Conservation (phyloP, 2,888 invertebrate genomes). For the Cremastinae sp. region DNA sequence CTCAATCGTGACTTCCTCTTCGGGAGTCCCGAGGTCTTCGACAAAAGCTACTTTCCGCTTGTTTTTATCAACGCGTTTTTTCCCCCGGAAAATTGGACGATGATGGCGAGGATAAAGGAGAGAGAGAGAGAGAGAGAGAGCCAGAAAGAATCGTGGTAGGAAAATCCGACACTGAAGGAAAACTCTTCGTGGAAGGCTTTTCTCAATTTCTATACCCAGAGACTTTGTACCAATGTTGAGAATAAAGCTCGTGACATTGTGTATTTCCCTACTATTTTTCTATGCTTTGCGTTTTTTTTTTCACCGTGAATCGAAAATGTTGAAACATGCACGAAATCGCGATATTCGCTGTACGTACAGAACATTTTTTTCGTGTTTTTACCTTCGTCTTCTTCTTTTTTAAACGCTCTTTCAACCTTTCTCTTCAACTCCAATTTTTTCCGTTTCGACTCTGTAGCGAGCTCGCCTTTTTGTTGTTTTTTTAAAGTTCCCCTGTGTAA, state of each 20-base stretch:
- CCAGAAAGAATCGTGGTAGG: not conserved
- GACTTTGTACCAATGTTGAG: conserved; percentile 6
- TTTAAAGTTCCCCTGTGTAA: conserved; percentile 2
- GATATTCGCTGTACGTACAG: not conserved
- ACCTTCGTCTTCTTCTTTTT: conserved; percentile 19
- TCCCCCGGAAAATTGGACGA: conserved; percentile 24
- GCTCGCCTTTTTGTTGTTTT: conserved; percentile 18
- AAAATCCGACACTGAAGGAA: no score
- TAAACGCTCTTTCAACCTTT: conserved; percentile 27
- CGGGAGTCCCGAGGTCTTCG: conserved; percentile 3
- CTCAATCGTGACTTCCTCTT: conserved; percentile 10
- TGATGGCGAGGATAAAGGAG: conserved; percentile 23
- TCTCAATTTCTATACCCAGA: no score
- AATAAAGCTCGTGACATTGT: conserved; percentile 10
- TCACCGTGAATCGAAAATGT: not conserved
- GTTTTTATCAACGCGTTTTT: conserved; percentile 7
- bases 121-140: conserved; percentile 1
- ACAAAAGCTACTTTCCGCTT: conserved; percentile 28
- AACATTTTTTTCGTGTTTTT: not conserved
- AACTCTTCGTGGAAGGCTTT: no score
- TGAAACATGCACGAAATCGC: not conserved
- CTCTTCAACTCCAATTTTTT: not conserved
- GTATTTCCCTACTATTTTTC: no score
- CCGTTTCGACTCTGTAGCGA: conserved; percentile 26
- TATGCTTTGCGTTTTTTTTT: not conserved